Conservation (phyloP, 2,797 vertebrate species). For the Strix occidentalis region DNA sequence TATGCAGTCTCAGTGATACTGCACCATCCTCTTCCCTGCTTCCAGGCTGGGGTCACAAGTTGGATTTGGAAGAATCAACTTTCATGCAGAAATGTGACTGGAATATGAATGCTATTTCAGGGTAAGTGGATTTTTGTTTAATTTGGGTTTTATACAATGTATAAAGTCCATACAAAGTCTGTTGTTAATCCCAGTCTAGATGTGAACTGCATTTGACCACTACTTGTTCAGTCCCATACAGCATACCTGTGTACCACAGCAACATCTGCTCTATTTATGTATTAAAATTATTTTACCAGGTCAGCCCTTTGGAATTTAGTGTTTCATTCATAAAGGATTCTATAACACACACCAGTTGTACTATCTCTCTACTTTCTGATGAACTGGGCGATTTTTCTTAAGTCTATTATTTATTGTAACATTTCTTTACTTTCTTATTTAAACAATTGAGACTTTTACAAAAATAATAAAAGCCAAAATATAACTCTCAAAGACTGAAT, state of each 20-base stretch:
- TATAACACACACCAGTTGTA: neutral
- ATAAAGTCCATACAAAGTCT: neutral
- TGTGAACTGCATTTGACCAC: neutral
- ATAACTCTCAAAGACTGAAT: neutral
- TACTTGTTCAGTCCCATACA: neutral
- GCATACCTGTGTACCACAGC: neutral
- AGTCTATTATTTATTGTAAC: neutral
- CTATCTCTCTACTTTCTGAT: neutral
- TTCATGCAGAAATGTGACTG: neutral
- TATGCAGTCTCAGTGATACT: neutral
- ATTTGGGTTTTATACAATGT: neutral
- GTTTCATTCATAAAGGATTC: neutral
- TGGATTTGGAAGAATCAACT: neutral
- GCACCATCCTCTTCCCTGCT: neutral
- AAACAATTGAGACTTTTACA: neutral
- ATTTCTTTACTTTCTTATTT: neutral
- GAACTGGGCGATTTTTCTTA: neutral
- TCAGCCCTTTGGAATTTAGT: neutral
- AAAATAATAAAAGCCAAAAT: neutral
- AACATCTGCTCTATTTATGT: neutral
- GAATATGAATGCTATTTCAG: neutral
- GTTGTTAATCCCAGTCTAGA: neutral
- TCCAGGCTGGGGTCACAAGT: neutral
- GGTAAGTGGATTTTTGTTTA: conserved; percentile 6
- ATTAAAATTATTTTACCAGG: neutral